phyloP scores from a whole-genome alignment of 1,140 invertebrate genomes.

The Chelonus insularis region DNA sequence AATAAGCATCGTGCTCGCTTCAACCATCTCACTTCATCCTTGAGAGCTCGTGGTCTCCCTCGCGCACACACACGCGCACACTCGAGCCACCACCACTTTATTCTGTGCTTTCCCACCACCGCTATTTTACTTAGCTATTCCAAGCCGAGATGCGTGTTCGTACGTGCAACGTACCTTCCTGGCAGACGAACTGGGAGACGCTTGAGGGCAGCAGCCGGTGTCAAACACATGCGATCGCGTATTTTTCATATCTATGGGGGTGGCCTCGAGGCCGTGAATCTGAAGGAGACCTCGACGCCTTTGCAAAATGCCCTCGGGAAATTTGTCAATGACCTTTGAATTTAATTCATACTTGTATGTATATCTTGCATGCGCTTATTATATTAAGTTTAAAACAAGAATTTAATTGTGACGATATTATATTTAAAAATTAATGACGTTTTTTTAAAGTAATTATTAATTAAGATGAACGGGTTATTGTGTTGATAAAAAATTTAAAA shows the following conservation, averaged over 20 bases:
- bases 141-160: background rate
- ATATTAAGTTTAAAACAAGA: too few species aligned
- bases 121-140: background rate
- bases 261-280: conserved; percentile 4
- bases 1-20: background rate
- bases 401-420: too few species aligned
- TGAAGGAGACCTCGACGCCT: background rate
- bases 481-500: too few species aligned
- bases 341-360: background rate
- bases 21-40: conserved; percentile 24
- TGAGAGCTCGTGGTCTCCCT: conserved; percentile 16
- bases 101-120: background rate
- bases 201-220: background rate
- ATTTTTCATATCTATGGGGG: background rate
- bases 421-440: too few species aligned
- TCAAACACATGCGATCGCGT: background rate
- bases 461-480: too few species aligned
- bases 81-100: background rate
- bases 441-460: too few species aligned
- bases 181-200: conserved; percentile 1
- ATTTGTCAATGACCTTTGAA: background rate
- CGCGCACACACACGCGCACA: background rate
- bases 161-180: background rate
- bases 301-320: too few species aligned
- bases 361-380: too few species aligned